A percentile compares a stretch with the other conserved stretches of the same genome.
phyloP scores from a whole-genome alignment of 2,113 vertebrate species.

The Phrynosoma blainvillii region DNA sequence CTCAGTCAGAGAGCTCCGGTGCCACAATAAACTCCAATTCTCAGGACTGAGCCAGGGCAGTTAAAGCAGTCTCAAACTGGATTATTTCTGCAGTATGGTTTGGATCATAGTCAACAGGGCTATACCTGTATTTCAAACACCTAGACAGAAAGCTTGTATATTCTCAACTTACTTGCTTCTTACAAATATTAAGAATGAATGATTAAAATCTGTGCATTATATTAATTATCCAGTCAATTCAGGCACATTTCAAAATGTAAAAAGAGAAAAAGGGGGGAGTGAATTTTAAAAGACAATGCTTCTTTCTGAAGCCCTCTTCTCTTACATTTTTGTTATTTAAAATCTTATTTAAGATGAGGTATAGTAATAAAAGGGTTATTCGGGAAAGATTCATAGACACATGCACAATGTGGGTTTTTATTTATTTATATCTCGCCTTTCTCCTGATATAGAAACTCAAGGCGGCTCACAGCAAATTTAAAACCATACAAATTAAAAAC shows the following conservation, averaged over 20 bases:
- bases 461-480: no score
- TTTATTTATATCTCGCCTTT: no score
- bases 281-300: background rate
- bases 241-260: background rate
- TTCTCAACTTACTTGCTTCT: background rate
- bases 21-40: no score
- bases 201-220: background rate
- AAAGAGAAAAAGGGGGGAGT: background rate
- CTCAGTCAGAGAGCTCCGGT: no score
- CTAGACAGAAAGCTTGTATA: background rate
- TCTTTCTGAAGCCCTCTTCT: background rate
- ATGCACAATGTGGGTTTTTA: background rate
- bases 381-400: background rate
- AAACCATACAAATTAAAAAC: background rate
- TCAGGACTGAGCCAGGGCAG: no score
- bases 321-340: background rate
- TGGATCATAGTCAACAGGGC: no score
- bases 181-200: background rate
- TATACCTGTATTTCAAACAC: no score
- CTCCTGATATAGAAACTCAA: no score
- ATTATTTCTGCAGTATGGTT: no score
- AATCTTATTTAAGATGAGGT: background rate
- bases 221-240: background rate
- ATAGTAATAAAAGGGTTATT: background rate
- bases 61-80: no score